Percentiles rank a stretch among this genome's conserved stretches.
Evolutionary conservation across 2,797 vertebrate genomes (phyloP).

Genomic region (Botia kubotai): DNA sequence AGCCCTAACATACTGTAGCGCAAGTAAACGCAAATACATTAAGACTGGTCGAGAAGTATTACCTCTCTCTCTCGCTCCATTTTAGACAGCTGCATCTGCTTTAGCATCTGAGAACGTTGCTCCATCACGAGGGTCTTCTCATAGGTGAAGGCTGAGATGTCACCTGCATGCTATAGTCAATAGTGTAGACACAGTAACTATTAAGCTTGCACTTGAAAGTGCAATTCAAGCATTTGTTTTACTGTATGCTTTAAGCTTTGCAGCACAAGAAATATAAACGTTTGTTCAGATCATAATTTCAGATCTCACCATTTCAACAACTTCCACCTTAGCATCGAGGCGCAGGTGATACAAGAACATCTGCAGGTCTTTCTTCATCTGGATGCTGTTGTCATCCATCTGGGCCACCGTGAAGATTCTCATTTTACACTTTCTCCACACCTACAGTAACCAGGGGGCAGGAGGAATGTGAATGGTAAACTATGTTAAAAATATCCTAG

Average conservation of each 20-base stretch:
- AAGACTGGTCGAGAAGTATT: conserved; percentile 30
- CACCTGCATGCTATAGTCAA: conserved; percentile 85
- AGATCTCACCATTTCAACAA: conserved; percentile 93
- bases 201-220: background rate
- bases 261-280: background rate
- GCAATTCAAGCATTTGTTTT: background rate
- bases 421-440: conserved; percentile 95
- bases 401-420: conserved; percentile 96
- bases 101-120: conserved; percentile 94
- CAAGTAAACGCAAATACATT: background rate
- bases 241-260: background rate
- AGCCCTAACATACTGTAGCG: background rate
- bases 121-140: conserved; percentile 97
- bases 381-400: conserved; percentile 96
- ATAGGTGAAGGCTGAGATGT: conserved; percentile 96
- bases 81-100: conserved; percentile 95
- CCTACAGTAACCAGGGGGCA: conserved; percentile 72
- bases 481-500: background rate
- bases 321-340: conserved; percentile 92
- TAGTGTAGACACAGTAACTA: background rate
- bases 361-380: conserved; percentile 98
- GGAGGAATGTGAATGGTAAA: background rate
- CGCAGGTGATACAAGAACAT: conserved; percentile 93
- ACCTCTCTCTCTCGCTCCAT: conserved; percentile 93
- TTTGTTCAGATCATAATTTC: background rate